These are phyloP conservation scores for Akabosia matsudoensis DNA, from an alignment of 1,140 invertebrate genomes.

Conservation along the genomic window DNA sequence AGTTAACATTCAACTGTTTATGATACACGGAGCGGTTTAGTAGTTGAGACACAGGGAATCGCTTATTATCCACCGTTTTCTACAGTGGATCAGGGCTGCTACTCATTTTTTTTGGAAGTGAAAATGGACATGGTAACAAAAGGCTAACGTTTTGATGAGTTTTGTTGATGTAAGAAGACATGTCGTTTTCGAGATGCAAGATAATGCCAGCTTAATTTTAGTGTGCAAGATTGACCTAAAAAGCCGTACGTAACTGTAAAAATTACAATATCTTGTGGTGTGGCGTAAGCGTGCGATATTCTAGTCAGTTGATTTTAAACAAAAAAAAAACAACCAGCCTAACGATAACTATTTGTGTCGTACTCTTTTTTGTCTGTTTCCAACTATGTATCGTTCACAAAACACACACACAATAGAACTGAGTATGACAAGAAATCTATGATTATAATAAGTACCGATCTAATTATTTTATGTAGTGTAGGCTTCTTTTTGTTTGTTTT, in stretches of 20 bases:
- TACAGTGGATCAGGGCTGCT: too few relatives aligned
- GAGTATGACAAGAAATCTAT: background rate
- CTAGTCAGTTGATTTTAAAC: conserved; percentile 18
- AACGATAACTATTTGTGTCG: conserved; percentile 2
- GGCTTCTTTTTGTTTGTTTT: conserved; percentile 4
- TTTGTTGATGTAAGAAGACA: too few relatives aligned
- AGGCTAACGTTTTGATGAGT: too few relatives aligned
- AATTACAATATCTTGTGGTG: background rate
- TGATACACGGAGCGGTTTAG: background rate
- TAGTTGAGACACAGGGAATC: background rate
- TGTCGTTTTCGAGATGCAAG: too few relatives aligned
- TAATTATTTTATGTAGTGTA: too few relatives aligned
- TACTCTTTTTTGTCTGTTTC: conserved; percentile 8
- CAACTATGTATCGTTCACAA: background rate
- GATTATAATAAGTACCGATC: too few relatives aligned
- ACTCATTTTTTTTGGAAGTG: background rate
- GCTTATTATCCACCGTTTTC: background rate
- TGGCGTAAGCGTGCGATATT: conserved; percentile 18
- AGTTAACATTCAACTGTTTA: background rate
- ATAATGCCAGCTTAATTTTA: too few relatives aligned
- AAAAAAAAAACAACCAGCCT: too few relatives aligned
- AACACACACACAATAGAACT: conserved; percentile 11
- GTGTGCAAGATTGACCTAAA: background rate
- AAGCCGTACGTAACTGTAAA: conserved; percentile 3
- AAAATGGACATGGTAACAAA: background rate